Percentiles rank a stretch among this genome's conserved stretches.
Conservation (phyloP, 2,797 vertebrate species). For the Dendrocincla tyrannina region DNA sequence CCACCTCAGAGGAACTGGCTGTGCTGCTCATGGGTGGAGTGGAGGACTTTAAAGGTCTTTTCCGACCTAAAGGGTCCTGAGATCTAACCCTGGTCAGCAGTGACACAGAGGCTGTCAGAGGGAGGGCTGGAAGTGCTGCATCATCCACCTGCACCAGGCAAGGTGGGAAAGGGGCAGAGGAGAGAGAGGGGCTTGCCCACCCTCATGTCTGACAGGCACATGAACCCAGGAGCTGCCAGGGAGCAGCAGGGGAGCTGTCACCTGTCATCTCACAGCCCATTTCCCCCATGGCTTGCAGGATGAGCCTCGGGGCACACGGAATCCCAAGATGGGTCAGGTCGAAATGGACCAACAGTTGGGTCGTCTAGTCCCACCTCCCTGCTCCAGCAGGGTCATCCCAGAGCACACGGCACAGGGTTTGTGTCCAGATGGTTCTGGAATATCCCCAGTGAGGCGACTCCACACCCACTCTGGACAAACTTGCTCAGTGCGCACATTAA, state of each 20-base stretch:
- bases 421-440: accelerated
- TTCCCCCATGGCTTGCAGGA: background rate
- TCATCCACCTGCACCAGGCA: background rate
- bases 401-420: background rate
- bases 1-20: background rate
- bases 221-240: background rate
- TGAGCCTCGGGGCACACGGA: background rate
- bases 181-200: background rate
- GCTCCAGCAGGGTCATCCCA: background rate
- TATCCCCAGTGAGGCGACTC: background rate
- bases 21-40: background rate
- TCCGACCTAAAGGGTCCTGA: background rate
- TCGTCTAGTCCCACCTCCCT: background rate
- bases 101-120: too few relatives aligned
- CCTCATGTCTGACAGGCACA: accelerated
- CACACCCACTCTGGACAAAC: background rate
- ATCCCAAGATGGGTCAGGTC: background rate
- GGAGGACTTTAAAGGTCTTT: background rate
- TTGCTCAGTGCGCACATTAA: background rate
- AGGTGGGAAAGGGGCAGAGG: background rate
- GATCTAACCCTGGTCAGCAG: background rate
- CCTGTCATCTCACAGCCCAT: background rate
- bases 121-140: background rate
- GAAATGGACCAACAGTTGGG: background rate
- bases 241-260: background rate